Evolutionary conservation across 2,888 invertebrate species (phyloP), one percentile per base, ranked within the genome.

Genomic region (Pheosia gnoma): DNA sequence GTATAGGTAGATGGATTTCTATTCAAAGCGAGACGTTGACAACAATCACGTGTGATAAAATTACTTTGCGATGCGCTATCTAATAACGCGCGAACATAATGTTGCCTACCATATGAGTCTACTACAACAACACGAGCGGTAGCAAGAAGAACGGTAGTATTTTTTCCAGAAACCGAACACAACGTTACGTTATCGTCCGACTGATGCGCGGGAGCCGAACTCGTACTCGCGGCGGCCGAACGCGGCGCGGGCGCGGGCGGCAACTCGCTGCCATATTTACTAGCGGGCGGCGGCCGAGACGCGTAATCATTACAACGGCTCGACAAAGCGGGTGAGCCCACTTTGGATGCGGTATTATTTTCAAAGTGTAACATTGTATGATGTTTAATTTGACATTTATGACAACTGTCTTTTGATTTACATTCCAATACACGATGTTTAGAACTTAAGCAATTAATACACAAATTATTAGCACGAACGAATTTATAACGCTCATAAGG

Each of bases 41-140:
- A 61, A 59, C 61, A 61, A 8, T 54, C 52, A 36, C 25, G 13
- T 6, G 68, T 66, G 11, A 66, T 57, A 43, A 68, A 65, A 60
- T 68, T 39, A 38, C 61, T 61, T n/a, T n/a, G n/a, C n/a, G n/a
- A n/a, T n/a, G n/a, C n/a, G n/a, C n/a, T n/a, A n/a, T n/a, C n/a
- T n/a, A 70, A 49, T 39, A 70, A 59, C 5, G n/a, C 55, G 25
- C 70, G 58, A 52, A 69, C 57, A 52, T 13, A 9, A 53, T 51
- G 52, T 6, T 25, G 13, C 7, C 38, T n/a, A 9, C 59, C 59
- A 36, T 41, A 41, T 13, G 36, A 8, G 13, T 38, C 37, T 10
- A 13, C 25, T 36, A 59, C 52, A 43, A 52, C 52, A n/a, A 56
- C 60, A 5, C 51, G n/a, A 13, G 51, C 51, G 51, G 51, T 51